Conservation (phyloP, 2,113 vertebrate genomes). For the Numenius arquata region DNA sequence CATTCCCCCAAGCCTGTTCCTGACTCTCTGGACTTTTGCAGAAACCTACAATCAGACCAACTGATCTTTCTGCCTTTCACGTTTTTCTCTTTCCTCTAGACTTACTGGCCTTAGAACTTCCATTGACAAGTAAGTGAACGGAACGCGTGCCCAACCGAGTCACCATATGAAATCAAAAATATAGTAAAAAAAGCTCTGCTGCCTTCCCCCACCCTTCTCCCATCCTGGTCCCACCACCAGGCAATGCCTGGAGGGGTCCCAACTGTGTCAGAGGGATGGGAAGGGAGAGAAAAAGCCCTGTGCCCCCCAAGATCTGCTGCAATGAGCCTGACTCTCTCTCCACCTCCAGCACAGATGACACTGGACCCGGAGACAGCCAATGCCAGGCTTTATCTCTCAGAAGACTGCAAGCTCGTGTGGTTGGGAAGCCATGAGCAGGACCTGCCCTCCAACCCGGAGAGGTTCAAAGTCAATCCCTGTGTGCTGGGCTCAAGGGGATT, state of each 20-base stretch:
- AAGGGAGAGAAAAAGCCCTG: neutral
- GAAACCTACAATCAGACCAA: neutral
- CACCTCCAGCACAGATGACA: neutral
- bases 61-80: neutral
- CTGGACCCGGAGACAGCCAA: neutral
- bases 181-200: neutral
- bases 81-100: neutral
- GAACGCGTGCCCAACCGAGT: neutral
- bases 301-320: neutral
- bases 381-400: neutral
- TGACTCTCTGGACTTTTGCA: neutral
- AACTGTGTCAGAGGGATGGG: neutral
- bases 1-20: neutral
- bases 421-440: neutral
- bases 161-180: neutral
- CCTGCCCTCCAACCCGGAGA: neutral
- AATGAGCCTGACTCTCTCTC: neutral
- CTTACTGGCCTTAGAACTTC: neutral
- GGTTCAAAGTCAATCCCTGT: neutral
- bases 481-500: neutral
- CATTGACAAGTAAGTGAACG: neutral
- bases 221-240: neutral
- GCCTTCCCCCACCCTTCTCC: neutral
- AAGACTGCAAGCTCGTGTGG: accelerated
- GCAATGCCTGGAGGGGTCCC: neutral